Base-by-base conservation (phyloP, 2,113 vertebrate genomes). In the Lamprologus callipterus region DNA sequence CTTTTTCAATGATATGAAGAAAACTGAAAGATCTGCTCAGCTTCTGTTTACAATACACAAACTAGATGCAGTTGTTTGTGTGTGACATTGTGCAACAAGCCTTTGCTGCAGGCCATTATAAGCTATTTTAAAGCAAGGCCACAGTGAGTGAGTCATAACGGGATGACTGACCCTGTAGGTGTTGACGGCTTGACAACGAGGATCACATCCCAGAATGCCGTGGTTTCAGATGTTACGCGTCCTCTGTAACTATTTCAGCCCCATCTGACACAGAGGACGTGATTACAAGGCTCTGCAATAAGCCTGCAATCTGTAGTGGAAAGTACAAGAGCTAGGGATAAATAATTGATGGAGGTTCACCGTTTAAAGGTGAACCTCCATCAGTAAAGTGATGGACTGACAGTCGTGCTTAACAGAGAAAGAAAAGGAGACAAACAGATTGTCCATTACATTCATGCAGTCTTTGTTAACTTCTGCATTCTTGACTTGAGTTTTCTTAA, bases 331-430 rank as follows among this genome's bases (percentile, higher is more conserved):
- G 75, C 87, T 85, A 65, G 80, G 58, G 73, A 40, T 92, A 23
- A 92, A 94, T 93, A 90, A 93, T 92, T 60, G 82, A 94, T 91
- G 84, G 54, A 73, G 82, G 88, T 85, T 89, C 85, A 40, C 80
- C 83, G 89, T 92, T 88, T 87, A 75, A 87, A 70, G 83, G 33
- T 33, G 33, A 33, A 33, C 33, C 33, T 33, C 33, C 7, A 33
- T 33, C 33, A 33, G 33, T 33, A 33, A 33, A 89, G 68, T 60
- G 82, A 73, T 45, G 49, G 80, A 80, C 33, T 55, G 58, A 45
- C 37, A 49, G 53, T 75, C 3, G 8, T 84, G 58, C 49, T 58
- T 47, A 51, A 19, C 6, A 45, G 42, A 47, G 49, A 58, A 75
- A 9, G 31, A 85, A 81, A 42, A 12, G 13, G 7, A 54, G 31